Conservation (phyloP, 2,888 invertebrate genomes). For the Nomada ferruginata region DNA sequence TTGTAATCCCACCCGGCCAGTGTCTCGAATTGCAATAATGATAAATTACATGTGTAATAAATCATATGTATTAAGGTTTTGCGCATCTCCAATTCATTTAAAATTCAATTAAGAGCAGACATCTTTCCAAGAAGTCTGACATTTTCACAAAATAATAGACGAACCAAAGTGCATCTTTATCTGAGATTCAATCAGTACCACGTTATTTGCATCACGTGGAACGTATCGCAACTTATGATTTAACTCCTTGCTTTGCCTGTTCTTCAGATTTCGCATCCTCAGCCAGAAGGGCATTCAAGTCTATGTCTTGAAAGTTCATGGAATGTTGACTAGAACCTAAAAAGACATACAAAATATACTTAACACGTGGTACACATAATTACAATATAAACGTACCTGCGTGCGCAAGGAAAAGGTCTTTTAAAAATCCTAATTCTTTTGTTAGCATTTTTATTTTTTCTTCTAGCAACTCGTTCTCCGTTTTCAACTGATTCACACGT, state of each 20-base stretch:
- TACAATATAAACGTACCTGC: slow-evolving; percentile 86
- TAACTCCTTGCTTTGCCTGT: slow-evolving; percentile 64
- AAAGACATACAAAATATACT: slow-evolving; percentile 20
- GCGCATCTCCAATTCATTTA: slow-evolving; percentile 25
- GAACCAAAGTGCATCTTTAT: slow-evolving; percentile 57
- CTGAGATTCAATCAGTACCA: slow-evolving; percentile 54
- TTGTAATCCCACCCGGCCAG: not conserved
- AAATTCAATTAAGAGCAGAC: slow-evolving; percentile 57
- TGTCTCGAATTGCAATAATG: slow-evolving; percentile 21
- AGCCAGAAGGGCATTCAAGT: slow-evolving; percentile 80
- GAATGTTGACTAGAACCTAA: slow-evolving; percentile 80
- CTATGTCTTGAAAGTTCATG: slow-evolving; percentile 79
- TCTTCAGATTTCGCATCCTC: slow-evolving; percentile 75
- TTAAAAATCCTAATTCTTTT: slow-evolving; percentile 91
- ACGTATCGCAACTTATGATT: slow-evolving; percentile 61
- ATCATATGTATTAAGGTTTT: slow-evolving; percentile 2
- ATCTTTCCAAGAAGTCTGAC: slow-evolving; percentile 79
- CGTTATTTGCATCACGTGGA: slow-evolving; percentile 65
- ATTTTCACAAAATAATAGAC: slow-evolving; percentile 52
- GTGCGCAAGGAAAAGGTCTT: slow-evolving; percentile 92
- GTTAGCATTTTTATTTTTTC: slow-evolving; percentile 93
- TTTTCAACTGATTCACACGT: slow-evolving; percentile 90
- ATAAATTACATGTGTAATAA: slow-evolving; percentile 27
- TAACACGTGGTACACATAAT: not conserved
- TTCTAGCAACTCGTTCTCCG: slow-evolving; percentile 92